Evolutionary conservation across 35 echinoderm and acorn worm species (phyloP).

Genomic region (Amphiura filiformis): DNA sequence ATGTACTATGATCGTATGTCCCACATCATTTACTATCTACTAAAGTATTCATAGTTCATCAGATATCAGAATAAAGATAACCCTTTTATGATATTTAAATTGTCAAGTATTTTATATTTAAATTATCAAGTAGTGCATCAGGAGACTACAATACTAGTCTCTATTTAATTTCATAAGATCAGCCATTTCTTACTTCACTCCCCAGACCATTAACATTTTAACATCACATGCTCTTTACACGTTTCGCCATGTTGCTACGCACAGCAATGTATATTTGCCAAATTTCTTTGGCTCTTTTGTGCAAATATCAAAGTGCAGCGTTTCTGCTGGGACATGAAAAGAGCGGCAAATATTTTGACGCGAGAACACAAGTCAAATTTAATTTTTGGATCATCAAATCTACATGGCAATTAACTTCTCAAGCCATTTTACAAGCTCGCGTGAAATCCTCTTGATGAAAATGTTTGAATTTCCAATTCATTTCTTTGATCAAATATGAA

Average conservation of each 20-base stretch:
- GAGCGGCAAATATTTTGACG: neutral
- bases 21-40: too few species aligned
- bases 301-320: neutral
- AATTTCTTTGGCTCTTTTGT: neutral
- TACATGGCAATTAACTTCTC: too few species aligned
- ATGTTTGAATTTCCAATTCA: too few species aligned
- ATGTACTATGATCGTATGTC: too few species aligned
- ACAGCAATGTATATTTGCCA: neutral
- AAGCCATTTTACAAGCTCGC: neutral
- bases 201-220: too few species aligned
- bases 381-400: too few species aligned
- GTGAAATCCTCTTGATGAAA: neutral
- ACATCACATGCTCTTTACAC: neutral
- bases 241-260: neutral
- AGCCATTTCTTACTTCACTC: neutral
- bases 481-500: too few species aligned
- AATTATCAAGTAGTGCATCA: neutral
- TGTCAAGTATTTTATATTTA: neutral
- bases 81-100: neutral
- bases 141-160: neutral
- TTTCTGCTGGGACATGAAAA: neutral
- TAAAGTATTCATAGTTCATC: too few species aligned
- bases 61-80: too few species aligned
- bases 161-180: neutral
- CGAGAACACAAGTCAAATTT: neutral